These are phyloP conservation scores for Diachasma alloeum DNA, from an alignment of 1,140 invertebrate species.

Conservation along the genomic window DNA sequence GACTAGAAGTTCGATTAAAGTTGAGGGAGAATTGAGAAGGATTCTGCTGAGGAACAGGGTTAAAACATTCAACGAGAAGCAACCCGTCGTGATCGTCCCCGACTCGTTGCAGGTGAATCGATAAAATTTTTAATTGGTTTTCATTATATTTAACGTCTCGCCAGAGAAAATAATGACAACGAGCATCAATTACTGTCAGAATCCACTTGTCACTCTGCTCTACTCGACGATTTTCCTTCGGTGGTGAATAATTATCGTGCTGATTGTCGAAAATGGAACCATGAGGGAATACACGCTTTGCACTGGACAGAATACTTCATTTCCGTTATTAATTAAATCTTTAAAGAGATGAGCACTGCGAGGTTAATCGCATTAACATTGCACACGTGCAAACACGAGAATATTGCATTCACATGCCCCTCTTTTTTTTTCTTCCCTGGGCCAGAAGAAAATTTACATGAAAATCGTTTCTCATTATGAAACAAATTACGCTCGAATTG, in stretches of 20 bases:
- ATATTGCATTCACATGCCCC: not conserved
- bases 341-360: not conserved
- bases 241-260: not conserved
- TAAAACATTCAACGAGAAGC: constrained; percentile 8
- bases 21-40: not conserved
- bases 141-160: not conserved
- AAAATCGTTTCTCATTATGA: not conserved
- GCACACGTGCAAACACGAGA: not conserved
- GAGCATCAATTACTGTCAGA: no score
- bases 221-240: not conserved
- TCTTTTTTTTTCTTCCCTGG: not conserved
- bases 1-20: not conserved
- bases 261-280: not conserved
- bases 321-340: not conserved
- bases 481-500: not conserved
- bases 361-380: not conserved
- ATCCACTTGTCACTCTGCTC: not conserved
- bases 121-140: constrained; percentile 31
- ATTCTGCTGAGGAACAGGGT: constrained; percentile 1
- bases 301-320: not conserved
- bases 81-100: constrained; percentile 46
- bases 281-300: not conserved
- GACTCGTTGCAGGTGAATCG: constrained; percentile 55
- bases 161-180: no score
- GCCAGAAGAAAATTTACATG: not conserved